These are phyloP conservation scores for Notocelia uddmanniana DNA, from an alignment of 2,888 invertebrate genomes.

Conservation along the genomic window DNA sequence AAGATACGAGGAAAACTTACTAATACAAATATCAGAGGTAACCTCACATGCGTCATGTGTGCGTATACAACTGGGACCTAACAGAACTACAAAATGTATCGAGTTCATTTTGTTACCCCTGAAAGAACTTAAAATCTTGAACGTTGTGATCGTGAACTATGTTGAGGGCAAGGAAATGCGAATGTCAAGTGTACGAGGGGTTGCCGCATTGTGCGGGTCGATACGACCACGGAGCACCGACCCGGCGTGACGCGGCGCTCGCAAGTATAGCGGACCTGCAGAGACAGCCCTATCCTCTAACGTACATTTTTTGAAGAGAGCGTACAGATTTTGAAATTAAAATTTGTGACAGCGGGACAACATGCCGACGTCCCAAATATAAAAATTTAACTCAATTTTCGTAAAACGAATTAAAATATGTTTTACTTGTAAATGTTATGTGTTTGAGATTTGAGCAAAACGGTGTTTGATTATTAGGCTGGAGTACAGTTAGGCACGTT, in stretches of 20 bases:
- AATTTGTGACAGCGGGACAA: not conserved
- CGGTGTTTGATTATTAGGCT: too few species aligned
- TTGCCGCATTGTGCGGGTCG: conserved; percentile 58
- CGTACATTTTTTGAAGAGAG: too few species aligned
- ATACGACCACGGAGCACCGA: conserved; percentile 53
- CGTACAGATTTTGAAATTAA: conserved; percentile 4
- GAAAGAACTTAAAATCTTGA: not conserved
- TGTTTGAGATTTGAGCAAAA: too few species aligned
- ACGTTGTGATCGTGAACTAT: conserved; percentile 49
- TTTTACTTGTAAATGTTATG: too few species aligned
- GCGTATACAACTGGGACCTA: not conserved
- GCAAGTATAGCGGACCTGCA: conserved; percentile 14
- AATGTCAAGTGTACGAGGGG: conserved; percentile 77
- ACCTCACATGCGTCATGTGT: not conserved
- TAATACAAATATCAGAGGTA: not conserved
- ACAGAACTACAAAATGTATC: not conserved
- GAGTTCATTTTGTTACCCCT: not conserved
- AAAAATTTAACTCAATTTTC: too few species aligned
- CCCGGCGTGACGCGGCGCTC: conserved; percentile 35
- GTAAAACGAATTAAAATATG: too few species aligned
- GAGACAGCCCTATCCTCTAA: conserved; percentile 33
- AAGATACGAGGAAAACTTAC: not conserved
- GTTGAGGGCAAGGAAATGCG: conserved; percentile 57
- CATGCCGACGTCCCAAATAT: not conserved
- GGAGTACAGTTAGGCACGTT: conserved; percentile 41